A percentile compares a stretch with the other conserved stretches of the same genome.
phyloP scores from a whole-genome alignment of 2,888 invertebrate species.

The Cyclophora punctaria region DNA sequence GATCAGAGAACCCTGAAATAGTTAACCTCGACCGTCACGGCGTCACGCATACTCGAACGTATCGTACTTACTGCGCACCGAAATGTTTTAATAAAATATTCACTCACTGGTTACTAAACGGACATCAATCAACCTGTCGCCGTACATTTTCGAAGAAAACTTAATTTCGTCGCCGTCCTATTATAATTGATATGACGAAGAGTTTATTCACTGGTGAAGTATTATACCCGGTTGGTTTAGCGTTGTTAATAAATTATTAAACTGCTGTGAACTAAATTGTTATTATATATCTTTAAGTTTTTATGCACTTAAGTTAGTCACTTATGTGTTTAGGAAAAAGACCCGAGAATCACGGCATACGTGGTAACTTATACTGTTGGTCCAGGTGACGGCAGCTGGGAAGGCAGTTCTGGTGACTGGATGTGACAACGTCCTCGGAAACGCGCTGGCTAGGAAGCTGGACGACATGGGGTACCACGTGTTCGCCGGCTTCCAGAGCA shows the following conservation, averaged over 20 bases:
- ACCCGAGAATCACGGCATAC: too few relatives aligned
- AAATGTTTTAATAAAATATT: conserved; percentile 59
- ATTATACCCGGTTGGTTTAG: too few relatives aligned
- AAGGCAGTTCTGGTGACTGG: conserved; percentile 90
- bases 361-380: neutral
- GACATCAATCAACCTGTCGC: conserved; percentile 61
- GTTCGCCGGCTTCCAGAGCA: conserved; percentile 87
- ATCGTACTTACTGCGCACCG: conserved; percentile 28
- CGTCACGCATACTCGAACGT: conserved; percentile 43
- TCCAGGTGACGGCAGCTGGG: conserved; percentile 85
- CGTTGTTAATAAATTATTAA: too few relatives aligned
- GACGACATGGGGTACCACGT: conserved; percentile 91
- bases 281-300: too few relatives aligned
- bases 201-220: conserved; percentile 24
- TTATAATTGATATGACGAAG: conserved; percentile 32
- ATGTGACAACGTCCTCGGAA: conserved; percentile 85
- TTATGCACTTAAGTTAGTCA: too few relatives aligned
- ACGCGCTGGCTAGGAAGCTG: conserved; percentile 83
- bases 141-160: conserved; percentile 59
- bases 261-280: too few relatives aligned
- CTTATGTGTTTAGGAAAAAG: too few relatives aligned
- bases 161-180: conserved; percentile 47
- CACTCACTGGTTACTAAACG: conserved; percentile 56
- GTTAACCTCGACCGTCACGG: conserved; percentile 50
- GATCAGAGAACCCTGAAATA: conserved; percentile 54